Conservation (phyloP, 2,797 vertebrate species). For the Mionectes olivaceus region DNA sequence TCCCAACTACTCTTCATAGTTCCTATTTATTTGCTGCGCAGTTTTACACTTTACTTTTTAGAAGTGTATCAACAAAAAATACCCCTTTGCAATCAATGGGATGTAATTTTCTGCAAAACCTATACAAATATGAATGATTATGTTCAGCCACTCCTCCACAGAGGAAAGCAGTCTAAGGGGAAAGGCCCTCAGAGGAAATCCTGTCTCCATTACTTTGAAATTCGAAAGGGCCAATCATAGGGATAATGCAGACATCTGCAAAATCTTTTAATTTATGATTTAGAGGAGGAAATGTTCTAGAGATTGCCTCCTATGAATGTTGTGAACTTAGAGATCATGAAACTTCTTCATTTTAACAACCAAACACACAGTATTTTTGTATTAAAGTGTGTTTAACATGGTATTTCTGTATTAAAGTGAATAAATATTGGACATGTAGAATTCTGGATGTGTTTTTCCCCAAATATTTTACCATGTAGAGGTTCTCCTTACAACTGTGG, state of each 20-base stretch:
- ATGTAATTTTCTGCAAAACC: background rate
- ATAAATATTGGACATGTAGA: background rate
- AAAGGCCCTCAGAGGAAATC: background rate
- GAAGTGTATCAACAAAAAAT: background rate
- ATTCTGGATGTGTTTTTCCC: background rate
- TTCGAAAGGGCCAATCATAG: background rate
- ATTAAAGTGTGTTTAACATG: no score
- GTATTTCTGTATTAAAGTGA: background rate
- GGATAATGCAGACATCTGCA: background rate
- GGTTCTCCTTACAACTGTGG: background rate
- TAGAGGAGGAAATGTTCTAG: background rate
- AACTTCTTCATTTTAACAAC: background rate
- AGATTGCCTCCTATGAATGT: background rate
- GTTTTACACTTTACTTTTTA: background rate
- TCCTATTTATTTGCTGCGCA: background rate
- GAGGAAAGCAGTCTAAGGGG: background rate
- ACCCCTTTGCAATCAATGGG: background rate
- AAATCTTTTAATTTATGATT: background rate
- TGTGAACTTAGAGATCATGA: background rate
- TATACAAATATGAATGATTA: background rate
- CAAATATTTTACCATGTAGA: background rate
- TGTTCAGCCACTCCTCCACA: rapidly evolving
- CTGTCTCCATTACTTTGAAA: background rate
- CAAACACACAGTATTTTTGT: background rate
- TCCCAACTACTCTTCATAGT: background rate